Base-by-base conservation (phyloP, 2,797 vertebrate genomes). In the Syndactyla subalaris region DNA sequence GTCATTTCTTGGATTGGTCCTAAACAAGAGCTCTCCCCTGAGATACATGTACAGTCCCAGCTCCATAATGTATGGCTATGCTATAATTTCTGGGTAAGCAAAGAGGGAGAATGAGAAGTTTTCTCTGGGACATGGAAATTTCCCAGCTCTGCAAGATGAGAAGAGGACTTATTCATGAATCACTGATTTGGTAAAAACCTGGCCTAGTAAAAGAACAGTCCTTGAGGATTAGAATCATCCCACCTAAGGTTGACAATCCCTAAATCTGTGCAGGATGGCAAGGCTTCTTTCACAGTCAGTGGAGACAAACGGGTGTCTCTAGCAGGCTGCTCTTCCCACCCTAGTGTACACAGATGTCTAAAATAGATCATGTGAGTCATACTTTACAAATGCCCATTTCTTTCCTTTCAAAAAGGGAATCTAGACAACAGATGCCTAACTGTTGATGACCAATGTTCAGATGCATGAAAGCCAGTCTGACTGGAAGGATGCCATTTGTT, bases 291-390 rank as follows among this genome's bases (percentile, higher is more conserved):
- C 83, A 91, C n/a, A 93, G 72, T 4, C 2, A 1, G 27, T 32
- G 72, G 58, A 70, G 49, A 90, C 36, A 83, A 91, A 67, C 0
- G 10, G 32, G 58, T 84, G 89, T 73, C 77, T 96, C 76, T 75
- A 90, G 46, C 39, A 46, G 14, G 11, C 65, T 39, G 43, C 59
- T 90, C 49, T 85, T 95, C 89, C 92, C 82, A 81, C 34, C 65
- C 49, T 19, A 91, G 73, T 81, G 85, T 95, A 96, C 82, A 95
- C 73, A 96, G 23, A 43, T 14, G 70, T 75, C 93, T 80, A 95
- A 97, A 97, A 97, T 95, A 94, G 85, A 92, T 52, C 54, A 78
- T 90, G 76, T 96, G 96, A 97, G 93, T 97, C 96, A 97, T 73
- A 81, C 0, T 0, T 58, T 81, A 94, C 68, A 96, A 93, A 95